phyloP scores from a whole-genome alignment of 1,140 invertebrate species.

The Potamilus streckersoni region DNA sequence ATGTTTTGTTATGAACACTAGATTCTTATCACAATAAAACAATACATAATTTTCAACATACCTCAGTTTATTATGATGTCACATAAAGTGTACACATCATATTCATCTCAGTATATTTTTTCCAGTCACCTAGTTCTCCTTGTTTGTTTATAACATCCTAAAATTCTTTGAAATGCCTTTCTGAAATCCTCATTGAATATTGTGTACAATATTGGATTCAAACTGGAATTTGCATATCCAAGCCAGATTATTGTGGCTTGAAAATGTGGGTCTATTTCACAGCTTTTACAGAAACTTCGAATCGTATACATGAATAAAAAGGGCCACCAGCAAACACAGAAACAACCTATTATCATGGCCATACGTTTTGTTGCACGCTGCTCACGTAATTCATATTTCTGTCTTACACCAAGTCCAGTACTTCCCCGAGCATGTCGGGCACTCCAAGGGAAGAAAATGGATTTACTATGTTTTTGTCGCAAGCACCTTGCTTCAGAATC shows the following conservation, averaged over 20 bases:
- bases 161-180: slow-evolving; percentile 83
- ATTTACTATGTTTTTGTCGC: slow-evolving; percentile 14
- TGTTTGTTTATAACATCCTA: not conserved
- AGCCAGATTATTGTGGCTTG: slow-evolving; percentile 80
- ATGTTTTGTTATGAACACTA: no score
- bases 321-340: slow-evolving; percentile 98
- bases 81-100: no score
- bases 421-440: slow-evolving; percentile 13
- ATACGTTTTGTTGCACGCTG: slow-evolving; percentile 96
- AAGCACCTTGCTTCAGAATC: slow-evolving; percentile 18
- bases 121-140: no score
- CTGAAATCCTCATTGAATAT: slow-evolving; percentile 99
- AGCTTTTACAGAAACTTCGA: slow-evolving; percentile 56
- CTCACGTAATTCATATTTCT: slow-evolving; percentile 77
- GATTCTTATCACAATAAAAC: no score
- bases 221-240: slow-evolving; percentile 95
- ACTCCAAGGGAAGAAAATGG: slow-evolving; percentile 33
- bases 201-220: slow-evolving; percentile 96
- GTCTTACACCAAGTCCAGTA: slow-evolving; percentile 47
- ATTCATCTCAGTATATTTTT: no score
- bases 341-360: slow-evolving; percentile 98
- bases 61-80: no score
- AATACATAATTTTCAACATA: no score
- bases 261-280: slow-evolving; percentile 51
- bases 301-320: slow-evolving; percentile 87